Conservation (phyloP, 2,888 invertebrate species). For the Troides helena region DNA sequence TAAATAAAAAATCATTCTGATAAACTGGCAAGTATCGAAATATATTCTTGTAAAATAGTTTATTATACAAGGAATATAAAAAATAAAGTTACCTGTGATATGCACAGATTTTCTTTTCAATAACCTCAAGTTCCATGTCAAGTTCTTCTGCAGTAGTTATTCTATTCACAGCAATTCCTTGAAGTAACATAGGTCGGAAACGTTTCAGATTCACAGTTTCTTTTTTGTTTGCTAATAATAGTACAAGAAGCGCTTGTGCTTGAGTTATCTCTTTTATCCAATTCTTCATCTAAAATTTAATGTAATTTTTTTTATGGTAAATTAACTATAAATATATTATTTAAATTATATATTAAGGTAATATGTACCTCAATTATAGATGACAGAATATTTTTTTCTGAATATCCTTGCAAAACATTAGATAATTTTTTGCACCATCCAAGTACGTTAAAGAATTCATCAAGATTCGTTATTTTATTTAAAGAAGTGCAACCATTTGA, state of each 20-base stretch:
- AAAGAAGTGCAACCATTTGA: conserved; percentile 46
- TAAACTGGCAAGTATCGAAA: too few species aligned
- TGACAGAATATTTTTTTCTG: conserved; percentile 52
- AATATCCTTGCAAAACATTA: conserved; percentile 51
- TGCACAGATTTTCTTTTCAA: conserved; percentile 61
- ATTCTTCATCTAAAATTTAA: conserved; percentile 55
- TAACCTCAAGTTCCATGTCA: conserved; percentile 72
- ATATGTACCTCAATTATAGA: conserved; percentile 53
- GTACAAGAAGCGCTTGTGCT: conserved; percentile 59
- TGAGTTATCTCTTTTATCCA: conserved; percentile 64
- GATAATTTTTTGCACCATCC: conserved; percentile 52
- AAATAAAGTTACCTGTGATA: conserved; percentile 45
- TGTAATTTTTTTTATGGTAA: background rate
- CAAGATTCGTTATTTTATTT: conserved; percentile 54
- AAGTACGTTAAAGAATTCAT: conserved; percentile 63
- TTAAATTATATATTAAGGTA: background rate
- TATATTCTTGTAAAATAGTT: too few species aligned
- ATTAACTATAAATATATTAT: background rate
- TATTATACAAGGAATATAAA: too few species aligned
- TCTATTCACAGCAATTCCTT: conserved; percentile 69
- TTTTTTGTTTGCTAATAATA: conserved; percentile 64
- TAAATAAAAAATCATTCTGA: too few species aligned
- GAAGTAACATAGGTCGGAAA: conserved; percentile 57
- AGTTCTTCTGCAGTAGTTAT: conserved; percentile 63
- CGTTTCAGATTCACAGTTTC: conserved; percentile 59